A percentile compares a stretch with the other conserved stretches of the same genome.
These are phyloP conservation scores for Dendrocincla fuliginosa DNA, from an alignment of 2,797 vertebrate species.

Conservation along the genomic window DNA sequence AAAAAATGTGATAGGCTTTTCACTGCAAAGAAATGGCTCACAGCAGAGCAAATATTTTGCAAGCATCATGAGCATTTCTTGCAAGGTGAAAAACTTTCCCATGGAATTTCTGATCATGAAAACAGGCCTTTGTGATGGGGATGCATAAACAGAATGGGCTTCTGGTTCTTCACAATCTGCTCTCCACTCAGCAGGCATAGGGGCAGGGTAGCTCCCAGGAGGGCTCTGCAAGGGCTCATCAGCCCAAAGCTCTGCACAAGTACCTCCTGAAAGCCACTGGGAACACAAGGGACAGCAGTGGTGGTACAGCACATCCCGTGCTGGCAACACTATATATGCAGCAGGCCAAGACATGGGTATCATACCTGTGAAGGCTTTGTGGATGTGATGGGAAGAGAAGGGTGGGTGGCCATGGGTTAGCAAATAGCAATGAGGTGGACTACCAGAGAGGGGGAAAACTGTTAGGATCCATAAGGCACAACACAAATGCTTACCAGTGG, in stretches of 20 bases:
- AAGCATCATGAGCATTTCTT: background rate
- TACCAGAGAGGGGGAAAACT: background rate
- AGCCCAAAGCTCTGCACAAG: background rate
- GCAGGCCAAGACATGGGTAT: rapidly evolving
- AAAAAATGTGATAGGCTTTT: background rate
- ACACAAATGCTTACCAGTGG: background rate
- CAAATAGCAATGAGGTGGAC: background rate
- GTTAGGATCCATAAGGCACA: rapidly evolving
- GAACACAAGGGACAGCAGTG: background rate
- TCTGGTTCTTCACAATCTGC: background rate
- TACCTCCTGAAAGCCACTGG: background rate
- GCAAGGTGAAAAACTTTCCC: background rate
- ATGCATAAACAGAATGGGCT: background rate
- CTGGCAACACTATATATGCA: rapidly evolving
- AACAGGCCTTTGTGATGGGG: background rate
- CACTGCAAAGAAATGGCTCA: background rate
- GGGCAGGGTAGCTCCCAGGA: background rate
- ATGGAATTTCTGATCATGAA: background rate
- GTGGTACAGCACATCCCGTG: background rate
- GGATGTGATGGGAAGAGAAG: background rate
- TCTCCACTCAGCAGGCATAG: background rate
- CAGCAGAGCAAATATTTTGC: background rate
- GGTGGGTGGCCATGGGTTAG: rapidly evolving
- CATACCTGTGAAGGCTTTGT: rapidly evolving
- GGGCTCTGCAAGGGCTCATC: background rate